Percentiles rank a stretch among this genome's conserved stretches.
Evolutionary conservation across 2,113 vertebrate genomes (phyloP).

Genomic region (Cheilinus undulatus): DNA sequence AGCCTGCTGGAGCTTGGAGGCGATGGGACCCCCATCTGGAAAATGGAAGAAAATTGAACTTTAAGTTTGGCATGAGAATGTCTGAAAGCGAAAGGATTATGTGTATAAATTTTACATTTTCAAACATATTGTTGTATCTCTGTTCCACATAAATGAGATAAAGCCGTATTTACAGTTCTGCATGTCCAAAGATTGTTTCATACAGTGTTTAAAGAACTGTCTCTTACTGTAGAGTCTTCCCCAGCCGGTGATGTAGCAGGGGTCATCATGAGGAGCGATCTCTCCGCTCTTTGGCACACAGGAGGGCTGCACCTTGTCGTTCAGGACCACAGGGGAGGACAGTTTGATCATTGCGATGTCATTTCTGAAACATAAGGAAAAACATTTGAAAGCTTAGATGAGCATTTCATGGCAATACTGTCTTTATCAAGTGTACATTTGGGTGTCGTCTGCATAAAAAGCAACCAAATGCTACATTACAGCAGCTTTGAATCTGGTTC

Average conservation of each 20-base stretch:
- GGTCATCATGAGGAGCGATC: slow-evolving; percentile 16
- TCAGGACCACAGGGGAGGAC: slow-evolving; percentile 17
- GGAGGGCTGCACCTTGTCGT: slow-evolving; percentile 46
- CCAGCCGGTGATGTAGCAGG: slow-evolving; percentile 65
- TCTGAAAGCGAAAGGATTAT: no score
- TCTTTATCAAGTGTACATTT: no score
- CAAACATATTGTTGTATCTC: no score
- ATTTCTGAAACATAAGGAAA: slow-evolving; percentile 37
- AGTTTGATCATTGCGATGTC: slow-evolving; percentile 66
- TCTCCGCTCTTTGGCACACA: slow-evolving; percentile 38
- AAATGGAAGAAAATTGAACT: not conserved
- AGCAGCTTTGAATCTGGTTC: no score
- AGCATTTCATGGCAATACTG: no score
- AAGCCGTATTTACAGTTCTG: no score
- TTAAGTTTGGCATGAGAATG: no score
- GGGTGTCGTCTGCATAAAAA: not conserved
- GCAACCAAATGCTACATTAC: no score
- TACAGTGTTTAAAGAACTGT: no score
- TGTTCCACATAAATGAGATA: no score
- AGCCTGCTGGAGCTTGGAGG: slow-evolving; percentile 53
- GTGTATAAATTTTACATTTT: no score
- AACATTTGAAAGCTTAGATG: not conserved
- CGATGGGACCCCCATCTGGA: slow-evolving; percentile 21
- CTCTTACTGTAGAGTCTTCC: slow-evolving; percentile 54
- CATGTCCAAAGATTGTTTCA: no score